Evolutionary conservation across 2,888 invertebrate genomes (phyloP), one percentile per base, ranked within the genome.

Genomic region (Tetheella fluctuosa): DNA sequence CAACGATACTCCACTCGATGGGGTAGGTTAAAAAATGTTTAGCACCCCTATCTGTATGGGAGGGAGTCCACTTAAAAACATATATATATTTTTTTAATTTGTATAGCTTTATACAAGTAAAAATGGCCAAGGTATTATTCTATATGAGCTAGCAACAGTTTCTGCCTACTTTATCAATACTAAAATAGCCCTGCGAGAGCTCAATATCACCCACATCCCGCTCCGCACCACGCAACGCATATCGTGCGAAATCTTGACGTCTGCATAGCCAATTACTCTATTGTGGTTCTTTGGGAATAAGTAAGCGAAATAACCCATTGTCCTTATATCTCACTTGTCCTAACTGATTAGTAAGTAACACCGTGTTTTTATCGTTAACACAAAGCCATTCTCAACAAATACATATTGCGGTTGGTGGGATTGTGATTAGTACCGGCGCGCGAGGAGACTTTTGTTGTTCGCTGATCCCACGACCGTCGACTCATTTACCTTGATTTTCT

Each of bases 281-380:
- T 86, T 86, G 83, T 86, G 59, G 62, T 68, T 70, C 69, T 76
- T 77, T 83, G 84, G 76, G 81, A 86, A 88, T 79, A 76, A 79
- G 74, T 76, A 74, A 83, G 76, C 68, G 78, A 80, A 86, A 81
- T 83, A 81, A 74, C 80, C 81, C 73, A 89, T 90, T 88, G 89
- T 89, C 87, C 85, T 86, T 85, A 80, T 76, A 83, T 81, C 79
- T 79, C 65, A 73, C 74, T 81, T 83, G 82, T 85, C 85, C 85
- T 88, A 84, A 80, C 84, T 85, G 85, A 90, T 89, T 88, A 89
- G 85, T 86, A 85, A 83, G 80, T 80, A 81, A 84, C 80, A 78
- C 84, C 74, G 67, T 77, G 84, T 88, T 86, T 84, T 88, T 87
- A 80, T 81, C 68, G 80, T 83, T 84, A 80, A 82, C 83, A 89